These are phyloP conservation scores for Scartelaos histophorus DNA, from an alignment of 2,113 vertebrate species.

Conservation along the genomic window DNA sequence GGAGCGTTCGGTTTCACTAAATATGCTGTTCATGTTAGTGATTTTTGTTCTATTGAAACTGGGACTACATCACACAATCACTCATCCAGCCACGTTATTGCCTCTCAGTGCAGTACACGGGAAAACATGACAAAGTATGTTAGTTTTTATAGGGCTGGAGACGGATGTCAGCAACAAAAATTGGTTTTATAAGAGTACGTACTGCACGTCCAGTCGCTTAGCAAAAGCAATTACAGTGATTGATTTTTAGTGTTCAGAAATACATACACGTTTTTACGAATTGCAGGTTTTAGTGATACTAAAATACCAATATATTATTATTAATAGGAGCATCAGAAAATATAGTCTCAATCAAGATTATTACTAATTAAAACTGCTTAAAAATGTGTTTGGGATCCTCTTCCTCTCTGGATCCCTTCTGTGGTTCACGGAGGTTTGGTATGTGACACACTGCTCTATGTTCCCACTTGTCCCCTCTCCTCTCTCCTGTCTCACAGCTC, in stretches of 20 bases:
- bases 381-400: too few species aligned
- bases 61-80: neutral
- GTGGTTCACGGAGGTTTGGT: neutral
- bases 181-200: conserved; percentile 3
- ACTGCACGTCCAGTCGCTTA: conserved; percentile 15
- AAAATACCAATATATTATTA: too few species aligned
- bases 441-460: conserved; percentile 2
- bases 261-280: neutral
- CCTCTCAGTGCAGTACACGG: neutral
- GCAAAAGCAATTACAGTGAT: conserved; percentile 35
- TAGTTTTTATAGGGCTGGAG: neutral
- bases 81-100: neutral
- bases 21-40: neutral
- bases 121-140: neutral
- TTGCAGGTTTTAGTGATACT: too few species aligned
- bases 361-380: too few species aligned
- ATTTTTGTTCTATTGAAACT: conserved; percentile 4
- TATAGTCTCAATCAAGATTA: too few species aligned
- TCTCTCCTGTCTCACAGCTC: conserved; percentile 5
- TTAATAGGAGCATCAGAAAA: too few species aligned
- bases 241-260: conserved; percentile 42
- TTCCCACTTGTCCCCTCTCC: conserved; percentile 14
- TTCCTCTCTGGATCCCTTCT: neutral
- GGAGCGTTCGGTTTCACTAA: neutral
- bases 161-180: too few species aligned